Percentiles rank a stretch among this genome's conserved stretches.
phyloP scores from a whole-genome alignment of 2,113 vertebrate genomes.

The Marmota monax region DNA sequence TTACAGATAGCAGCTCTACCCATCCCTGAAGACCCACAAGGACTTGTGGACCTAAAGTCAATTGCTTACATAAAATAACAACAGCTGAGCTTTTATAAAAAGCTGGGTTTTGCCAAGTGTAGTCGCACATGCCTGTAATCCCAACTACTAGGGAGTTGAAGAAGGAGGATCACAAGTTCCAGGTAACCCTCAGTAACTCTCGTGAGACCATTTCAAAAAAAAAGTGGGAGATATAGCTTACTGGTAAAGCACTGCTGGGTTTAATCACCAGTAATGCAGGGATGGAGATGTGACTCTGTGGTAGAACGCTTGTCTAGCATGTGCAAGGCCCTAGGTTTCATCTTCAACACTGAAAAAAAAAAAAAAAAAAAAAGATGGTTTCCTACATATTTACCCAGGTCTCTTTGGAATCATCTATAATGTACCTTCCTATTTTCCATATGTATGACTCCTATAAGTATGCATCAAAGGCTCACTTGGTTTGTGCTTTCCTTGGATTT shows the following conservation, averaged over 20 bases:
- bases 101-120: background rate
- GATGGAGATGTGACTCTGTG: background rate
- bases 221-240: background rate
- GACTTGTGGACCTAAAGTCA: background rate
- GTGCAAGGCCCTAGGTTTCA: background rate
- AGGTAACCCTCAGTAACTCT: too few species aligned
- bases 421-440: background rate
- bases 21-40: background rate
- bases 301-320: background rate
- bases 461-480: fast-evolving
- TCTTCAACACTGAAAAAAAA: too few species aligned
- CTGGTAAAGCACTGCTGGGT: background rate
- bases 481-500: background rate
- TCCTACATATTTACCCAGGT: background rate
- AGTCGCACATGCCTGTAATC: too few species aligned
- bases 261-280: too few species aligned
- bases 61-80: background rate
- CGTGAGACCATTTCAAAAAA: background rate
- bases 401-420: background rate
- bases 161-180: too few species aligned
- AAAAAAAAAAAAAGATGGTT: background rate
- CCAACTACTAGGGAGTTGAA: too few species aligned
- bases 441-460: background rate
- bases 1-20: fast-evolving
- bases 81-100: background rate